Evolutionary conservation across 2,113 vertebrate genomes (phyloP), one percentile per base, ranked within the genome.

Genomic region (Nothoprocta pentlandii): DNA sequence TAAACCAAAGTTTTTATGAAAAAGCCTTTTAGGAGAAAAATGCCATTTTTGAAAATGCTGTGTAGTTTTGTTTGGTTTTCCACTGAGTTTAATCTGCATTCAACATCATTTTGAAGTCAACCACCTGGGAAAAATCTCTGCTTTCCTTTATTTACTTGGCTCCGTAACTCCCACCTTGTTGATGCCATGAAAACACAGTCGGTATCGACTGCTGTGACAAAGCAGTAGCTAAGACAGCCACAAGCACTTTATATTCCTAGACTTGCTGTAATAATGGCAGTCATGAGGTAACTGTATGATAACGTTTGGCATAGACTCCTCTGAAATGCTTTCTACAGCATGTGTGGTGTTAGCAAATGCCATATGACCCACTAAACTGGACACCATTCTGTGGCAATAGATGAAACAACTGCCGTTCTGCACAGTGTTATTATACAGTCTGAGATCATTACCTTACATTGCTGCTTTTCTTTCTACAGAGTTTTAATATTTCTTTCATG

Each of bases 131-230:
- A 11, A 78, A 74, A 70, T 71, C 56, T 58, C 19, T 59, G 16
- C 44, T 76, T 66, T 80, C 30, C 16, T 85, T 75, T 19, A 78
- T 20, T 46, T 85, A 51, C 6, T 41, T 78, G 62, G 15, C 36
- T 62, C 47, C 8, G 4, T 13, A 84, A 64, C 8, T 73, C 0
- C 0, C 36, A 80, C 12, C 13, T 74, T 78, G 8, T 21, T 30
- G 16, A 30, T 47, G 6, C 20, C 41, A 66, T 84, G 47, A 66
- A 73, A 80, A 39, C 5, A 54, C 30, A 44, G 34, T 80, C 89
- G 66, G 10, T 86, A 59, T 6, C 71, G 71, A 62, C 32, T 77
- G 4, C 34, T 91, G 25, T 80, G 44, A 77, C 36, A 79, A 61
- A 90, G 20, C 30, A 47, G 2, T 53, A 34, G 32, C 39, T 69